Base-by-base conservation (phyloP, 1,140 invertebrate genomes). In the Coptotermes formosanus region DNA sequence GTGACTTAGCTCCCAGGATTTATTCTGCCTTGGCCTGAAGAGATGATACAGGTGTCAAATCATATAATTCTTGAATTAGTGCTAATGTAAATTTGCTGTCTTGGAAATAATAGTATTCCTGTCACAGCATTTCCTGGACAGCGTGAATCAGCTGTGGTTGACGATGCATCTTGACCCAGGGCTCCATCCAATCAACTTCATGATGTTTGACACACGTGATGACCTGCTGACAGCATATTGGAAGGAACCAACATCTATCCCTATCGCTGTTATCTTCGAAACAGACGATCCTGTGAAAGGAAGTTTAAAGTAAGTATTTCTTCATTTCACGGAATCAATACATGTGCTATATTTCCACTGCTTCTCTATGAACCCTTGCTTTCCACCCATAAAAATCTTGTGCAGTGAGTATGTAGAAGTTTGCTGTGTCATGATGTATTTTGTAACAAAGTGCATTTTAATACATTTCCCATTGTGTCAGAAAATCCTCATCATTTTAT, bases 211-310 rank as follows among this genome's bases (percentile, higher is more conserved):
- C 87, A 93, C 93, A 86, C 93, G 93, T 86, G 94, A 94, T 82
- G 94, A 95, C 87, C 91, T 96, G 82, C 92, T 95, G 85, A 94
- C 94, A 75, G 93, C 94, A 21, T 95, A 95, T 89, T 95, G 94
- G 92, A 92, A 91, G 88, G 92, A 94, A 88, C 93, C 94, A 1
- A 91, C 91, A 86, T 92, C 92, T 85, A 93, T 96, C 87, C 94
- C 94, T 30, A 90, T 95, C 69, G 94, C 95, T 32, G 92, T 96
- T 69, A 93, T 96, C 86, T 95, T 96, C 69, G 87, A 88, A 81
- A 86, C n/a, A 88, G 93, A 93, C 43, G 92, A 94, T 88, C 89
- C 75, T 91, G 83, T 82, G 9, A 75, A n/a, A 32, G 83, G 83
- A 85, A 44, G 30, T 59, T 44, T 87, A 19, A 84, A 83, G 86